These are phyloP conservation scores for Dastarcus helophoroides DNA, from an alignment of 2,888 invertebrate species.

Conservation along the genomic window DNA sequence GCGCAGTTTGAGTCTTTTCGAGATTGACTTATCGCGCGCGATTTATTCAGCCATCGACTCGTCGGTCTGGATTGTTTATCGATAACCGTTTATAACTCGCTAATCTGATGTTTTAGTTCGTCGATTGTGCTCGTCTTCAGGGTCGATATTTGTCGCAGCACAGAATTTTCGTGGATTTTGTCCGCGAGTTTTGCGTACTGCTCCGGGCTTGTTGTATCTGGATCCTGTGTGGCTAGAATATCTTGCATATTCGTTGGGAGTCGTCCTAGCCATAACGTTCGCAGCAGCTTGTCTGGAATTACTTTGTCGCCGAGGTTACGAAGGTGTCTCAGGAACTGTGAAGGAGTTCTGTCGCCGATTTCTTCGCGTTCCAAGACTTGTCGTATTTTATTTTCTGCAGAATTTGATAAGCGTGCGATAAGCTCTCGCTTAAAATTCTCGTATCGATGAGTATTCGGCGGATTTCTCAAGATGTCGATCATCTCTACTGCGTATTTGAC, in stretches of 20 bases:
- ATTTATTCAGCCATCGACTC: background rate
- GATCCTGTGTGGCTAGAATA: constrained; percentile 8
- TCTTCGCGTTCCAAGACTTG: constrained; percentile 7
- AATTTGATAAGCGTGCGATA: constrained; percentile 13
- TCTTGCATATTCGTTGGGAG: constrained; percentile 7
- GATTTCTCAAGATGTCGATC: constrained; percentile 14
- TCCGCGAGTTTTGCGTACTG: background rate
- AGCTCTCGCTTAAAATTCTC: constrained; percentile 14
- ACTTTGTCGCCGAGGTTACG: constrained; percentile 3
- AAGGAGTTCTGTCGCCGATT: constrained; percentile 12
- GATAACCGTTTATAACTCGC: background rate
- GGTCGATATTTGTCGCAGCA: background rate
- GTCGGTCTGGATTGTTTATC: background rate
- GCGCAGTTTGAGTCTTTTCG: background rate
- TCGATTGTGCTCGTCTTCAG: background rate
- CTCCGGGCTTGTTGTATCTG: background rate
- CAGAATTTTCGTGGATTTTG: constrained; percentile 1
- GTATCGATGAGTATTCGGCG: constrained; percentile 13
- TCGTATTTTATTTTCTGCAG: constrained; percentile 13
- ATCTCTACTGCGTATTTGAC: constrained; percentile 14
- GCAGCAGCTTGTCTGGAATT: constrained; percentile 4
- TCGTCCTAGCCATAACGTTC: constrained; percentile 6
- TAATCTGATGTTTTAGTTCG: background rate
- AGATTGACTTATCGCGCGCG: background rate
- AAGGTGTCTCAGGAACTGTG: constrained; percentile 10